Evolutionary conservation across 2,797 vertebrate species (phyloP), one percentile per base, ranked within the genome.

Genomic region (Helostoma temminkii): DNA sequence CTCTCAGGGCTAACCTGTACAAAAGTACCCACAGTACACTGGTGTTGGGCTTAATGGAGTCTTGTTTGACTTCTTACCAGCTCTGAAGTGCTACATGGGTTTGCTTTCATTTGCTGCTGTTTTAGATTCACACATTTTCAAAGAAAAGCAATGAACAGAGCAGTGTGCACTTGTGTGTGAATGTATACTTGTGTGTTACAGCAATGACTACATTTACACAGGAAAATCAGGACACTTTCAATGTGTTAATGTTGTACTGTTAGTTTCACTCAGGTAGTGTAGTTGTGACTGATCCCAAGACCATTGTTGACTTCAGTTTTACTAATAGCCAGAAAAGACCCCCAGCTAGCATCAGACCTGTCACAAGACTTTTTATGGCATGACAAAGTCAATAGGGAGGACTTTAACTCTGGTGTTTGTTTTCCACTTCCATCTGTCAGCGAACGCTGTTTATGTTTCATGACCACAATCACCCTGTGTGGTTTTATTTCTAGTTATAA

Each of bases 101-200:
- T 82, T 87, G 80, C 78, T 86, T 80, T 83, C 52, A 70, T 74
- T 71, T 72, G 39, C 57, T 58, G 39, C 66, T 59, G 43, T 41
- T 78, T 39, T 78, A 48, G 19, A 74, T 66, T 88, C 71, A 76
- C 70, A 78, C 73, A 37, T 63, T 11, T 39, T 67, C 25, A 10
- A n/a, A 15, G 19, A 82, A 73, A 75, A 66, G 63, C 70, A 24
- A 39, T 5, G 4, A 45, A 0, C 28, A 66, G 64, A 43, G 42
- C 14, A 8, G 5, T 34, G 22, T 45, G 10, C 24, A 24, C 52
- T 21, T 54, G 45, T 3, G 48, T 71, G 22, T 49, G 16, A 25
- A 15, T 47, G 19, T 39, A 6, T n/a, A n/a, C n/a, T n/a, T 59
- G 46, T 61, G 53, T 77, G 11, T 53, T 59, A 24, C 16, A 42